Conservation (phyloP, 2,888 invertebrate species). For the Sturmia bella region DNA sequence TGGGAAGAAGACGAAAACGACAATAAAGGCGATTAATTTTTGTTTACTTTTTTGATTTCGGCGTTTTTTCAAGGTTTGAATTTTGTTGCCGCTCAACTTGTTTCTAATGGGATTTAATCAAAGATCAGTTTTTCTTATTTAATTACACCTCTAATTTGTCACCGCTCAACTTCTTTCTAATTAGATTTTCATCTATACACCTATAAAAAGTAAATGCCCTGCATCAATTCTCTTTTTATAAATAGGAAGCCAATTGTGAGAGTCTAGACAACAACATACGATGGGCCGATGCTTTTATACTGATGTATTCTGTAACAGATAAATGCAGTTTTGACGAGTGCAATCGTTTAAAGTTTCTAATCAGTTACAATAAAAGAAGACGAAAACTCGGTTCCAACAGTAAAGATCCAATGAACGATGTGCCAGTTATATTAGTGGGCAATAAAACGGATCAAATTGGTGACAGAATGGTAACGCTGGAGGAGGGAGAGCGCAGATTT, state of each 20-base stretch:
- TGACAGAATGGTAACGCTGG: conserved; percentile 90
- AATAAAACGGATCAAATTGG: conserved; percentile 90
- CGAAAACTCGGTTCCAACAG: conserved; percentile 85
- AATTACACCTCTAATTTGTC: too few relatives aligned
- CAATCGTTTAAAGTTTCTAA: conserved; percentile 90
- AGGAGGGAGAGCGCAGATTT: conserved; percentile 88
- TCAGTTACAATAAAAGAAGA: conserved; percentile 89
- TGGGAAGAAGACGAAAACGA: too few relatives aligned
- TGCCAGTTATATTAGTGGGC: conserved; percentile 90
- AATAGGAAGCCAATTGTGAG: conserved; percentile 86
- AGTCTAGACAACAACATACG: conserved; percentile 90
- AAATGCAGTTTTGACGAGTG: conserved; percentile 94
- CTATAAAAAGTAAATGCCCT: not conserved
- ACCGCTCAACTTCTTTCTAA: too few relatives aligned
- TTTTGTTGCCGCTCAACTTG: too few relatives aligned
- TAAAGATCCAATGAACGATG: conserved; percentile 85
- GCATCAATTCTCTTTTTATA: not conserved
- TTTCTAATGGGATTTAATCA: too few relatives aligned
- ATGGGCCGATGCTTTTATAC: conserved; percentile 93
- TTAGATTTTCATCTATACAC: not conserved
- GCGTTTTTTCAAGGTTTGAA: too few relatives aligned
- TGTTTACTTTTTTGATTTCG: too few relatives aligned
- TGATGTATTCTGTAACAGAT: conserved; percentile 94
- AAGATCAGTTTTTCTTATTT: too few relatives aligned
- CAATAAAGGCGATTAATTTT: too few relatives aligned